phyloP scores from a whole-genome alignment of 1,140 invertebrate genomes.

The Trachymyrmex cornetzi region DNA sequence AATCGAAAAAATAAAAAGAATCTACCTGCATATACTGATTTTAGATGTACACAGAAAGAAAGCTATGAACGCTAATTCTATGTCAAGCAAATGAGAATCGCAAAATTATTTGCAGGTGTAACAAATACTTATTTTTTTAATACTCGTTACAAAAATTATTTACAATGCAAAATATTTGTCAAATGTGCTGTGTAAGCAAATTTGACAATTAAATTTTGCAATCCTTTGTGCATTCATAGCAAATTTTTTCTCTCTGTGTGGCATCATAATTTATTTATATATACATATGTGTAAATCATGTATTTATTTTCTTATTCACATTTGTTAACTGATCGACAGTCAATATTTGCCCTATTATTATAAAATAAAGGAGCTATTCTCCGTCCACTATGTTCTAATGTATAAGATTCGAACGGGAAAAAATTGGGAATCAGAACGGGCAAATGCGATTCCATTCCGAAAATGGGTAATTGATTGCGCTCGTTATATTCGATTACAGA shows the following conservation, averaged over 20 bases:
- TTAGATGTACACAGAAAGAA: neutral
- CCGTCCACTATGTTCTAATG: constrained; percentile 86
- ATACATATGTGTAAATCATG: neutral
- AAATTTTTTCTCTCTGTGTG: too few relatives aligned
- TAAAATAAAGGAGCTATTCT: constrained; percentile 84
- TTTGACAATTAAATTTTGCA: too few relatives aligned
- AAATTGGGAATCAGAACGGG: constrained; percentile 88
- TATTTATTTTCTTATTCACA: constrained; percentile 3
- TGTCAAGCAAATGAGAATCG: too few relatives aligned
- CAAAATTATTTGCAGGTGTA: too few relatives aligned
- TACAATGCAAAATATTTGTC: too few relatives aligned
- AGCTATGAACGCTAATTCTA: too few relatives aligned
- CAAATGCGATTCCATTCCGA: constrained; percentile 84
- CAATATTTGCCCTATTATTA: constrained; percentile 17
- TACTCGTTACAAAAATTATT: too few relatives aligned
- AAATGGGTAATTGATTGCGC: constrained; percentile 88
- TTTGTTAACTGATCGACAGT: neutral
- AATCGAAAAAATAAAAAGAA: neutral
- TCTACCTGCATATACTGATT: neutral
- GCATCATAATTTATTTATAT: constrained; percentile 11
- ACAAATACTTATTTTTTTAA: too few relatives aligned
- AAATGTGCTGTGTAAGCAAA: too few relatives aligned
- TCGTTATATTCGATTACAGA: constrained; percentile 95
- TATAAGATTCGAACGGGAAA: constrained; percentile 94
- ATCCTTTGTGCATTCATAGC: too few relatives aligned